Evolutionary conservation across 2,113 vertebrate genomes (phyloP).

Genomic region (Chaetodon trifascialis): DNA sequence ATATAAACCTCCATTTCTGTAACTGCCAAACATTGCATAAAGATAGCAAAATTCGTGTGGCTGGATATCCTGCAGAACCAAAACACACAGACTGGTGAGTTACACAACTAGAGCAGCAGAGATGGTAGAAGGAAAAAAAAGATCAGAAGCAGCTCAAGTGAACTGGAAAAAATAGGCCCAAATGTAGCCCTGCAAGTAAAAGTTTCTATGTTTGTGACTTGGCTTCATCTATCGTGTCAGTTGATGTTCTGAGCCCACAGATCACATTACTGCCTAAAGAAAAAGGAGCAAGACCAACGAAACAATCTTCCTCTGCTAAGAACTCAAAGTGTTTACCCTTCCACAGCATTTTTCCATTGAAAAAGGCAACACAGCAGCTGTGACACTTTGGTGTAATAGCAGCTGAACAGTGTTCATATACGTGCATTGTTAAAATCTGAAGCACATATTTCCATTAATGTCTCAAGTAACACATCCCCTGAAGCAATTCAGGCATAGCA

Average conservation of each 20-base stretch:
- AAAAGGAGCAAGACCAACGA: neutral
- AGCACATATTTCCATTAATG: neutral
- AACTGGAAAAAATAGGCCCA: constrained; percentile 67
- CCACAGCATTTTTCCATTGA: constrained; percentile 17
- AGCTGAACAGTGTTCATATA: neutral
- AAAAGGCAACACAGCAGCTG: constrained; percentile 16
- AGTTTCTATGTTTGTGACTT: constrained; percentile 54
- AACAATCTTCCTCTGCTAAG: constrained; percentile 24
- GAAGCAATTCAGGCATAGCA: neutral
- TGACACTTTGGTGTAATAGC: neutral
- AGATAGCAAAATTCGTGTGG: neutral
- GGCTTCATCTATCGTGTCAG: constrained; percentile 45
- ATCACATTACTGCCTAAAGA: constrained; percentile 45
- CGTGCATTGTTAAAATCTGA: neutral
- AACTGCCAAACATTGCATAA: neutral
- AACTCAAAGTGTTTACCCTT: constrained; percentile 32
- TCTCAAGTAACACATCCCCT: neutral
- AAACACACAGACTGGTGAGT: constrained; percentile 31
- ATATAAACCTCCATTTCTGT: neutral
- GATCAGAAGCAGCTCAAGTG: constrained; percentile 52
- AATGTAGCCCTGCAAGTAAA: constrained; percentile 62
- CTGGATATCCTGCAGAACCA: constrained; percentile 12
- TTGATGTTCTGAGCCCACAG: constrained; percentile 47
- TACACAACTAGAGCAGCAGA: constrained; percentile 45
- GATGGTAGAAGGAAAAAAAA: constrained; percentile 8